phyloP scores from a whole-genome alignment of 2,888 invertebrate genomes.

The Sphecodes monilicornis region DNA sequence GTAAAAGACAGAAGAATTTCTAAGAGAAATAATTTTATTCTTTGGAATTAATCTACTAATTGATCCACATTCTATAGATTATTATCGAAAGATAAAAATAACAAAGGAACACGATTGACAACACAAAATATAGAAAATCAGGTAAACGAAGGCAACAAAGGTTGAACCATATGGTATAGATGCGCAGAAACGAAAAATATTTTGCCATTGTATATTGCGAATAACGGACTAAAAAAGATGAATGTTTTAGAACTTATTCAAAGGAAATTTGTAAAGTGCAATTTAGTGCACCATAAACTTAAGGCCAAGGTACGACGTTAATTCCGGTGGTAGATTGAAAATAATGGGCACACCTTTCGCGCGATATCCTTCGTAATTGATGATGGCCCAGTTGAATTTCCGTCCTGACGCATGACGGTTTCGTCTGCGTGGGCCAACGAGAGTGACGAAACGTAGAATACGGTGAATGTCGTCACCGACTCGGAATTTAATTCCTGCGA shows the following conservation, averaged over 20 bases:
- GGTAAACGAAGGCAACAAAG: background rate
- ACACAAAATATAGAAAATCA: background rate
- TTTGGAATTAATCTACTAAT: too few relatives aligned
- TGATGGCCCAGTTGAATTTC: slow-evolving; percentile 53
- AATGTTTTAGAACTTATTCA: background rate
- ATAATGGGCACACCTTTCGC: slow-evolving; percentile 42
- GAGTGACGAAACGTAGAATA: slow-evolving; percentile 61
- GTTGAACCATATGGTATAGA: background rate
- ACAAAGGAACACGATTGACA: background rate
- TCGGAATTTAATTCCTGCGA: slow-evolving; percentile 69
- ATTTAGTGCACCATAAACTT: background rate
- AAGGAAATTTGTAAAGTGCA: background rate
- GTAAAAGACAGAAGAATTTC: background rate
- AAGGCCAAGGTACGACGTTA: slow-evolving; percentile 13
- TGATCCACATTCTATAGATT: too few relatives aligned
- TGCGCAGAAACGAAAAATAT: background rate
- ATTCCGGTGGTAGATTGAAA: slow-evolving; percentile 28
- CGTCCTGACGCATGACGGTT: slow-evolving; percentile 52
- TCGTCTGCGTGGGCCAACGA: slow-evolving; percentile 40
- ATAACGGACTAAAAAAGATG: background rate
- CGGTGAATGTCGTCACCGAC: slow-evolving; percentile 66
- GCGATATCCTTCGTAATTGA: slow-evolving; percentile 58
- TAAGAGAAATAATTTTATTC: too few relatives aligned
- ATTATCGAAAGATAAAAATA: background rate
- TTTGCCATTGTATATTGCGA: background rate